These are phyloP conservation scores for Polyodon spathula DNA, from an alignment of 2,113 vertebrate species.

Conservation along the genomic window DNA sequence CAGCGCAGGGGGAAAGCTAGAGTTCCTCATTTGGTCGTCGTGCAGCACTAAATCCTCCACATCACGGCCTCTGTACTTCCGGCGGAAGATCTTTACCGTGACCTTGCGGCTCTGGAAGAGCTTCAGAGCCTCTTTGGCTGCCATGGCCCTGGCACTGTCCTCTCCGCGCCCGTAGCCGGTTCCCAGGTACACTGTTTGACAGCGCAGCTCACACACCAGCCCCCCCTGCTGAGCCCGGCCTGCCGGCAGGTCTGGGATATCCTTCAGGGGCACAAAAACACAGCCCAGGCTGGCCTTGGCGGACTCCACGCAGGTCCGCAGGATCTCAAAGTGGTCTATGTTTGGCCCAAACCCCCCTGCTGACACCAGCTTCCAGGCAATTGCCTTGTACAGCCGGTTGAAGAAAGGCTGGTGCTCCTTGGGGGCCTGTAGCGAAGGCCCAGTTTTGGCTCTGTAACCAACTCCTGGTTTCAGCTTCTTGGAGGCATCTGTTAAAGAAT, in stretches of 20 bases:
- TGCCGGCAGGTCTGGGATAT: slow-evolving; percentile 83
- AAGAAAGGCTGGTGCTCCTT: slow-evolving; percentile 88
- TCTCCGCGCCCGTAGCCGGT: slow-evolving; percentile 92
- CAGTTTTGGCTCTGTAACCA: slow-evolving; percentile 30
- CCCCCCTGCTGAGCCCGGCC: slow-evolving; percentile 85
- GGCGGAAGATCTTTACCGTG: slow-evolving; percentile 80
- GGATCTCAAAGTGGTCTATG: slow-evolving; percentile 81
- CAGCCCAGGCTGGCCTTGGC: slow-evolving; percentile 82
- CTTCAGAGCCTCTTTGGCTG: slow-evolving; percentile 90
- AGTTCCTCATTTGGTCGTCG: slow-evolving; percentile 78
- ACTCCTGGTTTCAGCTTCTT: neutral
- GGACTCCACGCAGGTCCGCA: slow-evolving; percentile 79
- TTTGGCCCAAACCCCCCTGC: slow-evolving; percentile 85
- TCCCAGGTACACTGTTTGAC: slow-evolving; percentile 84
- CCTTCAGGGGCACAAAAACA: slow-evolving; percentile 85
- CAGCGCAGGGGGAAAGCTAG: slow-evolving; percentile 83
- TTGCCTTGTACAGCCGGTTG: slow-evolving; percentile 91
- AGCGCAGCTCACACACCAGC: slow-evolving; percentile 91
- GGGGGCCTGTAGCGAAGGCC: slow-evolving; percentile 48
- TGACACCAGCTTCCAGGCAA: slow-evolving; percentile 93
- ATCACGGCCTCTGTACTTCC: slow-evolving; percentile 77
- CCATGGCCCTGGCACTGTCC: slow-evolving; percentile 81
- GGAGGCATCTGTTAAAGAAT: slow-evolving; percentile 9
- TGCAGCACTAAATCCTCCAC: slow-evolving; percentile 86
- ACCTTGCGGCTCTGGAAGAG: slow-evolving; percentile 92